Percentiles rank a stretch among this genome's conserved stretches.
phyloP scores from a whole-genome alignment of 2,888 invertebrate genomes.

The Tromatobia lineatoria region DNA sequence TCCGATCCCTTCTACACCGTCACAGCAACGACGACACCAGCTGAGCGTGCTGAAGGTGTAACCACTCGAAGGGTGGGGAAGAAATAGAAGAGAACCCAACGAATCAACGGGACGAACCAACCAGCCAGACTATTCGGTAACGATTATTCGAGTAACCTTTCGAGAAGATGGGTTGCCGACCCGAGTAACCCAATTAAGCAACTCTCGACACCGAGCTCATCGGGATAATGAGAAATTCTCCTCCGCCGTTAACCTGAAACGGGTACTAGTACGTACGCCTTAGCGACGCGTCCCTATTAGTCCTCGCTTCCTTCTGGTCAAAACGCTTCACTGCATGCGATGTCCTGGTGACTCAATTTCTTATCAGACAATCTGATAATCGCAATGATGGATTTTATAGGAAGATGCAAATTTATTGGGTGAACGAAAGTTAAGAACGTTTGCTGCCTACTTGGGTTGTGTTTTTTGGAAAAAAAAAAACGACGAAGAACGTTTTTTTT shows the following conservation, averaged over 20 bases:
- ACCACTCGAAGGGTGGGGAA: not conserved
- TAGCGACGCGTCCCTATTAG: not conserved
- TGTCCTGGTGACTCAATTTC: not conserved
- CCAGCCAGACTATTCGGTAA: constrained; percentile 15
- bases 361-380: not conserved
- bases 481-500: too few relatives aligned
- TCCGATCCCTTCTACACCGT: not conserved
- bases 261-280: constrained; percentile 5
- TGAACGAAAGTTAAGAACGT: not conserved
- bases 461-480: too few relatives aligned
- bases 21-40: constrained; percentile 19
- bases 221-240: constrained; percentile 59
- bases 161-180: constrained; percentile 46
- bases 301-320: not conserved
- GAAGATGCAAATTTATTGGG: constrained; percentile 1
- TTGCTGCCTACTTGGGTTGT: not conserved
- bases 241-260: constrained; percentile 56
- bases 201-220: constrained; percentile 57
- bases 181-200: constrained; percentile 57
- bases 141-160: constrained; percentile 43
- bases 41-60: not conserved
- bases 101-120: constrained; percentile 13
- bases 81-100: not conserved
- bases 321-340: not conserved
- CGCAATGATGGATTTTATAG: not conserved